These are phyloP conservation scores for Drosophila lini DNA, from an alignment of 1,140 invertebrate species.

Conservation along the genomic window DNA sequence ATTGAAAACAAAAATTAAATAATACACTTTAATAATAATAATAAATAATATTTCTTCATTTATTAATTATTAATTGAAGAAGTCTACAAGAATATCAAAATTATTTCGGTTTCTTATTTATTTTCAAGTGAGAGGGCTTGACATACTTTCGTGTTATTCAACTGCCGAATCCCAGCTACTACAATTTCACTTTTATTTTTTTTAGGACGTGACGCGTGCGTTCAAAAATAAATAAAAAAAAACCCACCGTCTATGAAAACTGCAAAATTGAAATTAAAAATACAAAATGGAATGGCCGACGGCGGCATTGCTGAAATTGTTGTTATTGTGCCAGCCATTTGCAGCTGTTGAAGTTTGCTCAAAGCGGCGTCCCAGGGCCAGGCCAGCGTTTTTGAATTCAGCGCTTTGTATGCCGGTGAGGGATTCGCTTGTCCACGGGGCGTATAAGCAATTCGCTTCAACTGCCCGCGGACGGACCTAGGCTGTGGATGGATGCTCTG, in stretches of 20 bases:
- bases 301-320: constrained; percentile 38
- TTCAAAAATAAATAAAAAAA: constrained; percentile 20
- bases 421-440: constrained; percentile 34
- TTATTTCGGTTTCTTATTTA: constrained; percentile 14
- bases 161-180: constrained; percentile 48
- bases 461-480: constrained; percentile 21
- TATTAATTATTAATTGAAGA: not conserved
- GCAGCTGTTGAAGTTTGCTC: constrained; percentile 19
- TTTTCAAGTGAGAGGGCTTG: constrained; percentile 35
- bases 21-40: not conserved
- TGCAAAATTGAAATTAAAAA: constrained; percentile 68
- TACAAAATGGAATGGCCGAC: constrained; percentile 51
- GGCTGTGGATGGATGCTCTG: constrained; percentile 40
- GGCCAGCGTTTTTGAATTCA: constrained; percentile 18
- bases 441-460: constrained; percentile 68
- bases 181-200: constrained; percentile 74
- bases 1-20: no score
- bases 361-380: constrained; percentile 53
- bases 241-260: constrained; percentile 12
- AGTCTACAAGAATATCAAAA: not conserved
- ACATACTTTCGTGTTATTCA: constrained; percentile 77
- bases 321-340: constrained; percentile 31
- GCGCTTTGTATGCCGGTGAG: constrained; percentile 62
- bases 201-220: constrained; percentile 64
- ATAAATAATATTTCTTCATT: not conserved